A percentile compares a stretch with the other conserved stretches of the same genome.
These are phyloP conservation scores for Otolemur crassicaudatus DNA, from an alignment of 2,797 vertebrate species.

Conservation along the genomic window DNA sequence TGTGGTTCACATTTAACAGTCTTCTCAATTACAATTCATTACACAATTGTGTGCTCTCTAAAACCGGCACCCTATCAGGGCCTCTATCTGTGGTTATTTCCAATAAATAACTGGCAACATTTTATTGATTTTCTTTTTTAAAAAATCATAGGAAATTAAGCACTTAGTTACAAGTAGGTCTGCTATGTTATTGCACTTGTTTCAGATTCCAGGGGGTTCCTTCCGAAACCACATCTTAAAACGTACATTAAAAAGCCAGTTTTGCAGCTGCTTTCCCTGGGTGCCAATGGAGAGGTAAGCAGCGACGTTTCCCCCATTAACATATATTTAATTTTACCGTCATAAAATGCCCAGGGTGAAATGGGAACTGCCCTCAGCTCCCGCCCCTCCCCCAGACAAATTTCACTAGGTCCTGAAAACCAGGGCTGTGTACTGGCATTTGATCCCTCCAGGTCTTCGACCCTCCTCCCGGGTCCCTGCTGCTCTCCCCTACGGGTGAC, in stretches of 20 bases:
- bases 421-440: conserved; percentile 73
- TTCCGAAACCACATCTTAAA: conserved; percentile 86
- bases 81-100: conserved; percentile 85
- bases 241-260: conserved; percentile 83
- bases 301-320: conserved; percentile 81
- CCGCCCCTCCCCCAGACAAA: conserved; percentile 78
- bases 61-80: conserved; percentile 82
- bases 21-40: conserved; percentile 88
- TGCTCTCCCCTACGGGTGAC: conserved; percentile 4
- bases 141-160: conserved; percentile 87
- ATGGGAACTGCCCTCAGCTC: conserved; percentile 78
- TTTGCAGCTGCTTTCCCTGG: conserved; percentile 84
- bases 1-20: conserved; percentile 85
- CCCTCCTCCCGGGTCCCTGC: conserved; percentile 29
- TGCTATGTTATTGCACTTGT: conserved; percentile 82
- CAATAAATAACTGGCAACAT: conserved; percentile 84
- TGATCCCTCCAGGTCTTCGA: conserved; percentile 59
- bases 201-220: conserved; percentile 86
- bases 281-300: conserved; percentile 76
- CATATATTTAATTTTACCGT: conserved; percentile 84
- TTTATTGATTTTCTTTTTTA: conserved; percentile 84
- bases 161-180: conserved; percentile 87
- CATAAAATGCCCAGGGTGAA: conserved; percentile 84
- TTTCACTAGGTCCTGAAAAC: conserved; percentile 80
- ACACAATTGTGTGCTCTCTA: conserved; percentile 78